phyloP scores from a whole-genome alignment of 2,113 vertebrate species.

The Eurystomus gularis region DNA sequence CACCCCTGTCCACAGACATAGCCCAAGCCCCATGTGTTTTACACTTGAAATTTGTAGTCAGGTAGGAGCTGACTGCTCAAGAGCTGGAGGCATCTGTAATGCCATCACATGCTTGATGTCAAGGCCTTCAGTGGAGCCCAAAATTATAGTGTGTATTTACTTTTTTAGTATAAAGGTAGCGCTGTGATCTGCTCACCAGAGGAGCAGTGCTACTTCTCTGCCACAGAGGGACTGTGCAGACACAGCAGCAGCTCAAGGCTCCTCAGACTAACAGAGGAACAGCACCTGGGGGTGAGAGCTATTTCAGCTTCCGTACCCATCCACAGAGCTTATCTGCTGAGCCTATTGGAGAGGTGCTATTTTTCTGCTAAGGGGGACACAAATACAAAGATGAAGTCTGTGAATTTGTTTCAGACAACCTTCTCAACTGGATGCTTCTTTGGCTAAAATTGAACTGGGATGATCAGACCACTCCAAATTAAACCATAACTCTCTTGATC shows the following conservation, averaged over 20 bases:
- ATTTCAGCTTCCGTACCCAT: background rate
- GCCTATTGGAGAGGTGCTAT: background rate
- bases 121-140: background rate
- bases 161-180: background rate
- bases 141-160: background rate
- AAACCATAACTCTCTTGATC: background rate
- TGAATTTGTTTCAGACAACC: background rate
- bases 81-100: background rate
- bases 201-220: background rate
- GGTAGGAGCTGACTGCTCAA: background rate
- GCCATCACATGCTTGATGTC: background rate
- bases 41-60: background rate
- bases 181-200: rapidly evolving
- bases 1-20: background rate
- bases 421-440: background rate
- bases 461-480: background rate
- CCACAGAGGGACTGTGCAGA: background rate
- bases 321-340: background rate
- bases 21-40: background rate
- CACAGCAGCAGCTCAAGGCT: background rate
- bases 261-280: background rate
- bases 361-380: background rate
- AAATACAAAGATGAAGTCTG: background rate
- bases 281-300: background rate
- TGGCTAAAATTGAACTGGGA: background rate